Conservation (phyloP, 2,797 vertebrate genomes). For the Enteromius afrohamiltoni region DNA sequence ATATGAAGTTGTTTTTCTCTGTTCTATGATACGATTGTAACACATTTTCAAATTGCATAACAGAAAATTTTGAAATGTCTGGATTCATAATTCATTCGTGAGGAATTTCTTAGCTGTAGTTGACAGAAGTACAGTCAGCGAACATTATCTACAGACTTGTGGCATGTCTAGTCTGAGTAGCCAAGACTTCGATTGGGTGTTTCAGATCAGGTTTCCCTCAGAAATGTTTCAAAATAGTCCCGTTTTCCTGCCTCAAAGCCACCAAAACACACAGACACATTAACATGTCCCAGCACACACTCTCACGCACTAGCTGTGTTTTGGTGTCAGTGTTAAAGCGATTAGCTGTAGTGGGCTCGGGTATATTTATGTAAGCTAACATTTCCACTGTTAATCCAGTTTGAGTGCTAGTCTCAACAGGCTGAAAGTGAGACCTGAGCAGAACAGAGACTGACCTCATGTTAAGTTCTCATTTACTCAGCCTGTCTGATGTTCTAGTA, state of each 20-base stretch:
- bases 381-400: constrained; percentile 52
- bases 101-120: constrained; percentile 1
- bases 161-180: constrained; percentile 27
- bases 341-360: constrained; percentile 49
- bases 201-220: constrained; percentile 41
- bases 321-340: constrained; percentile 50
- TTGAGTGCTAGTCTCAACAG: constrained; percentile 39
- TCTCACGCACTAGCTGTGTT: constrained; percentile 9
- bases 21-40: constrained; percentile 13
- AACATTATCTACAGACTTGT: constrained; percentile 28
- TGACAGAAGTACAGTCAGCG: neutral
- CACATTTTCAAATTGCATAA: constrained; percentile 31
- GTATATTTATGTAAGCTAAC: constrained; percentile 57
- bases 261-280: constrained; percentile 35
- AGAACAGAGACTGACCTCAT: constrained; percentile 25
- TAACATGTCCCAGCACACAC: constrained; percentile 3
- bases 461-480: constrained; percentile 39
- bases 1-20: constrained; percentile 25
- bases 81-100: neutral
- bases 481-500: constrained; percentile 20
- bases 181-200: constrained; percentile 13
- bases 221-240: constrained; percentile 39
- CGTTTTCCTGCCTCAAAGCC: constrained; percentile 40
- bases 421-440: neutral
- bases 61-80: constrained; percentile 4